Percentiles rank a stretch among this genome's conserved stretches.
phyloP scores from a whole-genome alignment of 1,140 invertebrate genomes.

The Pseudomyrmex pallidus region DNA sequence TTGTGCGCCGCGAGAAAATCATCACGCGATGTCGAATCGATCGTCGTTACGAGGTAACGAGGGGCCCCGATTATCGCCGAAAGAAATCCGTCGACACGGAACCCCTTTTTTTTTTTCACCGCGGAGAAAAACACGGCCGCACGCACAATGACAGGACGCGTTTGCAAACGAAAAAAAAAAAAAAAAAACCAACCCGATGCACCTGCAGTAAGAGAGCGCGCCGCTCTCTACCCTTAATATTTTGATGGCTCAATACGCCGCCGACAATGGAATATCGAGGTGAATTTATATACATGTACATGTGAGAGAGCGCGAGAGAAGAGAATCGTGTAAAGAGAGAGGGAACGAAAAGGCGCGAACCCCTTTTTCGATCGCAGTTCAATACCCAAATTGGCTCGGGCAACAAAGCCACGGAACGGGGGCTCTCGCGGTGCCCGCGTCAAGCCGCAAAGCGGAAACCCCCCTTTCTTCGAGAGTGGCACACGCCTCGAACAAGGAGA shows the following conservation, averaged over 20 bases:
- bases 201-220: slow-evolving; percentile 63
- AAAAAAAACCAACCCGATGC: slow-evolving; percentile 58
- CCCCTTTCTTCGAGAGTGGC: slow-evolving; percentile 58
- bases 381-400: slow-evolving; percentile 83
- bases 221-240: slow-evolving; percentile 77
- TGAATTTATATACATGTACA: slow-evolving; percentile 63
- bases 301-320: not conserved
- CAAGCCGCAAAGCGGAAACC: slow-evolving; percentile 66
- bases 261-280: slow-evolving; percentile 80
- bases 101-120: slow-evolving; percentile 52
- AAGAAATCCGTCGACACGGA: slow-evolving; percentile 50
- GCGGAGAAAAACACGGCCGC: slow-evolving; percentile 62
- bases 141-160: slow-evolving; percentile 61
- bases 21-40: slow-evolving; percentile 60
- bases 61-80: slow-evolving; percentile 53
- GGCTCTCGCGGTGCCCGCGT: slow-evolving; percentile 27
- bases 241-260: slow-evolving; percentile 82
- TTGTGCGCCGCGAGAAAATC: slow-evolving; percentile 53
- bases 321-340: slow-evolving; percentile 37
- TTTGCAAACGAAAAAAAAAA: slow-evolving; percentile 12
- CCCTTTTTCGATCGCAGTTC: slow-evolving; percentile 79
- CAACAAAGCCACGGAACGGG: slow-evolving; percentile 66
- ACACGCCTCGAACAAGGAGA: slow-evolving; percentile 71
- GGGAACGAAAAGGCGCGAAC: slow-evolving; percentile 44
- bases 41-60: slow-evolving; percentile 64